Base-by-base conservation (phyloP, 2,113 vertebrate species). In the Eonycteris spelaea region DNA sequence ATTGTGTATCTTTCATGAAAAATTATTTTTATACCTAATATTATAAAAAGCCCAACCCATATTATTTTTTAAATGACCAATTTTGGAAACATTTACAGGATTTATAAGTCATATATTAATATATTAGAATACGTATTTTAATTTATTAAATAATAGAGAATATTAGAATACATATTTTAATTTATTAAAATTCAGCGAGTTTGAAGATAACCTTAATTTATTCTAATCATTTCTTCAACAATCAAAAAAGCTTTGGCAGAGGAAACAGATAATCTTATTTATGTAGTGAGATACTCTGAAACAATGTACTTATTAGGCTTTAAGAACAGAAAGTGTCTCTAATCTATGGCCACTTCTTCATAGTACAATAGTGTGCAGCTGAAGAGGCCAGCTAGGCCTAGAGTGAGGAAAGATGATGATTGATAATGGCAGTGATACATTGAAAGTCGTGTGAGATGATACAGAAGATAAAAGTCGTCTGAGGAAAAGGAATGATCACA, bases 201-300 rank as follows among this genome's bases (percentile, higher is more conserved):
- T 92, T n/a, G 82, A 84, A 95, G 73, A 85, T 40, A 89, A 94
- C 21, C 15, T 30, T 83, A 83, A 59, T 48, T 92, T 63, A 85
- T 38, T 43, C 16, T 57, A 35, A 75, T 75, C 82, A 6, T 74
- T 95, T 90, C 45, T 96, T 61, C 38, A 82, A 85, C 22, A 65
- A 33, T 85, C 78, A 80, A 6, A 87, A 71, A 61, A 57, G 21
- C 65, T 65, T 92, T 61, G 43, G 55, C 75, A 82, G 40, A 77
- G n/a, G 55, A 68, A 77, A 73, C 19, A 86, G 43, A 75, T 90
- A 7, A 38, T 85, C 51, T 94, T 77, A 30, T 57, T 89, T 82
- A 45, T 83, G 5, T 61, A 57, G 45, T 71, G 6, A 90, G 59
- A 79, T 85, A 26, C 22, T 73, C 30, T 92, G 16, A 67, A 67